phyloP scores from a whole-genome alignment of 2,797 vertebrate species.

The Myripristis murdjan region DNA sequence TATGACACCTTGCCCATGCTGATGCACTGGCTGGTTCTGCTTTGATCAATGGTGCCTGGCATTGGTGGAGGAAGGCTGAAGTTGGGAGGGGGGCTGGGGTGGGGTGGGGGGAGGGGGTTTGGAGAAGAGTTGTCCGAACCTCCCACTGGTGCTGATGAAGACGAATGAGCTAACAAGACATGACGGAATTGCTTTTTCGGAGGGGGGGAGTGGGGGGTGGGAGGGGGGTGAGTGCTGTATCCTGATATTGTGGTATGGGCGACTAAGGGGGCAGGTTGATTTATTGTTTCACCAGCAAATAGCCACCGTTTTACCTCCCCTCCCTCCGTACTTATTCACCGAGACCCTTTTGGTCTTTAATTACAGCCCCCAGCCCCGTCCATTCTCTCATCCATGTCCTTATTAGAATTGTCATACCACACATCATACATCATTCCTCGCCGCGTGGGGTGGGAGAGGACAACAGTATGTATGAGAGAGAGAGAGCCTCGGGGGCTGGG shows the following conservation, averaged over 20 bases:
- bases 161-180: slow-evolving; percentile 85
- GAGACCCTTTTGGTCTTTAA: slow-evolving; percentile 77
- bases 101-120: slow-evolving; percentile 6
- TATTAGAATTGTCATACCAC: slow-evolving; percentile 65
- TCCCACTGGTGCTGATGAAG: slow-evolving; percentile 83
- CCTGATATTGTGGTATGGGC: slow-evolving; percentile 70
- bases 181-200: slow-evolving; percentile 84
- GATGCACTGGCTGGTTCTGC: slow-evolving; percentile 60
- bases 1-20: slow-evolving; percentile 60
- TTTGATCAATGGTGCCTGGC: slow-evolving; percentile 79
- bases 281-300: slow-evolving; percentile 77
- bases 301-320: slow-evolving; percentile 65
- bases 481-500: slow-evolving; percentile 12
- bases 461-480: slow-evolving; percentile 44
- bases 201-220: slow-evolving; percentile 45
- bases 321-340: slow-evolving; percentile 64
- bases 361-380: slow-evolving; percentile 73
- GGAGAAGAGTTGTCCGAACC: slow-evolving; percentile 53
- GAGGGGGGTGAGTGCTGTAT: slow-evolving; percentile 58
- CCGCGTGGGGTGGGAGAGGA: slow-evolving; percentile 28
- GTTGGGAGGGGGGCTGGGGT: slow-evolving; percentile 47
- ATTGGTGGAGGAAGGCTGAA: slow-evolving; percentile 34
- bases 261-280: slow-evolving; percentile 77
- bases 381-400: slow-evolving; percentile 70
- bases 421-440: slow-evolving; percentile 61